Evolutionary conservation across 1,140 invertebrate genomes (phyloP), one percentile per base, ranked within the genome.

Genomic region (Drosophila suzukii): DNA sequence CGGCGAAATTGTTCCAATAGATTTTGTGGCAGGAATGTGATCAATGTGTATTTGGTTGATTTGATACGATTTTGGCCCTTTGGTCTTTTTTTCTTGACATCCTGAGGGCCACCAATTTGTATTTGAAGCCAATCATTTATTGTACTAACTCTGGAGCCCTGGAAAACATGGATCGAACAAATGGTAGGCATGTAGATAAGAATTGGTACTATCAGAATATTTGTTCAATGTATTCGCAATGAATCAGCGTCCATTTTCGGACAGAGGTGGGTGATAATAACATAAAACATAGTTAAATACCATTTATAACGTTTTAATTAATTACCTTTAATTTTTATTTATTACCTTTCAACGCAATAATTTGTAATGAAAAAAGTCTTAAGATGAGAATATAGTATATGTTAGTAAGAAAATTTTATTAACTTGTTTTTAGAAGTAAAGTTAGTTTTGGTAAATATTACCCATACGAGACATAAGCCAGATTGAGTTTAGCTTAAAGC

Each of bases 1-100:
- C 97, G 93, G 3, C 96, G 93, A 91, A 98, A 97, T 92, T 98
- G 97, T 85, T 97, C 96, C 78, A 95, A 95, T 34, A 98, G 90
- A 93, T 97, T 98, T 92, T 96, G 96, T 39, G 96, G 96, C 47
- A 97, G 70, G 84, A 98, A 98, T 91, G 95, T 97, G 92, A 96
- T 95, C 57, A 96, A 12, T 12, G 96, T 96, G 85, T 98, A 98
- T 94, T 95, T 96, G 12, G 94, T 95, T 0, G 95, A 95, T 66
- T 93, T 94, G 62, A 96, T 94, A 34, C 93, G 94, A 89, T 96
- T 96, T 56, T 72, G 73, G 74, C 43, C 92, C 72, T 46, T 77
- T 90, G 93, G 50, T 56, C 58, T 93, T 92, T 93, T 92, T 91
- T 92, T 92, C 55, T 85, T 78, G 56, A 76, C 78, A 50, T 93